Base-by-base conservation (phyloP, 2,113 vertebrate genomes). In the Eretmodus cyanostictus region DNA sequence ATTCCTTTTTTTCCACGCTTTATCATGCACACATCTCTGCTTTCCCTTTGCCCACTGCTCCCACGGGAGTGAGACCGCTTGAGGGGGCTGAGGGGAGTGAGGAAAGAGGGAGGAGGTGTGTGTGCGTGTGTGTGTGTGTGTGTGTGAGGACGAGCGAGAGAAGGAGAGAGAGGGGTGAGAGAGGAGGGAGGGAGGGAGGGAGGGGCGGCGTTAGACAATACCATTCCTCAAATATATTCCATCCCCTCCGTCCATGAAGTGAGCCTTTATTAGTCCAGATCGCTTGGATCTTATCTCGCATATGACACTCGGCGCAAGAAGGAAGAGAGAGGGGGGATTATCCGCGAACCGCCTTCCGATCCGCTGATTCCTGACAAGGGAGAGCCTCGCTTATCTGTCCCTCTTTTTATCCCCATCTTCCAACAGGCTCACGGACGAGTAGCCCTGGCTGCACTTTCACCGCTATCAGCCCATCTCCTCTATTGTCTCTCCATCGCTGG, bases 401-500 rank as follows among this genome's bases (percentile, higher is more conserved):
- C 82, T 82, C 82, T 63, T 36, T 88, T 93, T 63, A 84, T 94
- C 89, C 24, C 82, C 88, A 88, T 91, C 91, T 86, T 91, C 85
- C 87, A 63, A 76, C 73, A 85, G 87, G 91, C 90, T 92, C 89
- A 94, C 80, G 91, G 94, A 91, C 89, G 40, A 93, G 91, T 89
- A 92, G 90, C 91, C 90, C 90, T 8, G 90, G 87, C 90, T 82
- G 85, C 94, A 96, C 95, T 95, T 95, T 90, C 88, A 66, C 78
- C 92, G 86, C 91, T 92, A 93, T 91, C 88, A 89, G 38, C 86
- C 80, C 91, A 92, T 93, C 95, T 63, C 94, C 85, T 95, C 97
- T 94, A 96, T 97, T 97, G 97, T 98, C 96, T 98, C 95, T 49
- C 42, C 83, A 66, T 71, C 84, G 45, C 85, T 1, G 76, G 82